A percentile compares a stretch with the other conserved stretches of the same genome.
phyloP scores from a whole-genome alignment of 2,888 invertebrate species.

The Ormyrus pomaceus region DNA sequence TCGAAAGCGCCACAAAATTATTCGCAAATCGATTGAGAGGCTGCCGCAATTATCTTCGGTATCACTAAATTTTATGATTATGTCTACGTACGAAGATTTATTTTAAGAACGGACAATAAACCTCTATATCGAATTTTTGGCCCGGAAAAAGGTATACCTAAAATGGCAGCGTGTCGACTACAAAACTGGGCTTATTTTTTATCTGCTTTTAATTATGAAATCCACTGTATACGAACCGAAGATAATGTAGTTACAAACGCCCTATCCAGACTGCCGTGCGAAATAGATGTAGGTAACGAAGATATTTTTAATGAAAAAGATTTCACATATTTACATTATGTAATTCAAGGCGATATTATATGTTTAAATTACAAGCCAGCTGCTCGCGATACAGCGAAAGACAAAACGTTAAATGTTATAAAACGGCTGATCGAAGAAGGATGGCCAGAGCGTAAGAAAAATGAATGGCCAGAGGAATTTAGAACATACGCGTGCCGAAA shows the following conservation, averaged over 20 bases:
- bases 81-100: too few species aligned
- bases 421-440: not conserved
- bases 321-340: constrained; percentile 24
- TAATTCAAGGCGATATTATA: not conserved
- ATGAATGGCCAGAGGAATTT: not conserved
- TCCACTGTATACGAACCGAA: constrained; percentile 14
- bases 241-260: constrained; percentile 8
- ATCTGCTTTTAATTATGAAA: constrained; percentile 21
- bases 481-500: not conserved
- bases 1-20: too few species aligned
- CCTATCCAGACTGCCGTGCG: constrained; percentile 11
- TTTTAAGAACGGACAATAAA: too few species aligned
- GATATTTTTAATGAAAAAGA: too few species aligned
- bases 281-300: not conserved
- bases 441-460: not conserved
- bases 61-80: too few species aligned
- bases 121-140: too few species aligned
- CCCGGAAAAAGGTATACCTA: too few species aligned
- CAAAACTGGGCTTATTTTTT: too few species aligned
- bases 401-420: not conserved
- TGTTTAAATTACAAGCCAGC: constrained; percentile 15
- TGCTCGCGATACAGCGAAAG: constrained; percentile 16
- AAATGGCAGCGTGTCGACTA: too few species aligned
- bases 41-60: too few species aligned
- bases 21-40: too few species aligned